Conservation (phyloP, 2,797 vertebrate species). For the Molossus molossus region DNA sequence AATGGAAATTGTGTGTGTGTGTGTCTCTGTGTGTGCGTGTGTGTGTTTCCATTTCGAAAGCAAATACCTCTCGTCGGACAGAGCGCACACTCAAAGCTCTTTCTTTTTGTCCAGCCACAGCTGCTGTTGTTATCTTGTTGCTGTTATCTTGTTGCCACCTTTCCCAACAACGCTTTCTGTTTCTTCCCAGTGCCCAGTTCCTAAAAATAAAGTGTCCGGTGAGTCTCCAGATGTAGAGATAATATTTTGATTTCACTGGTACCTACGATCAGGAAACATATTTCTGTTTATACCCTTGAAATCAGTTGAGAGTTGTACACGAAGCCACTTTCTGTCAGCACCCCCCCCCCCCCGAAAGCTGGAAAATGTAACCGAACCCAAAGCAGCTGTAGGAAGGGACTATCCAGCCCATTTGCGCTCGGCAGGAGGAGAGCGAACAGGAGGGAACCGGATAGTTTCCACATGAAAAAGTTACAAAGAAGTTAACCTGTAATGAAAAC, state of each 20-base stretch:
- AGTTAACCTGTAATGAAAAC: slow-evolving; percentile 84
- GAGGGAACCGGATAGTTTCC: slow-evolving; percentile 64
- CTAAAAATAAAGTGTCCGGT: slow-evolving; percentile 79
- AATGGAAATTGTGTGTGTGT: slow-evolving; percentile 81
- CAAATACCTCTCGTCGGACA: slow-evolving; percentile 80
- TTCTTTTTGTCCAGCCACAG: neutral
- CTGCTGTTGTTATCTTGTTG: neutral
- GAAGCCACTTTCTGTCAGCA: slow-evolving; percentile 85
- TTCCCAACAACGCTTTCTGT: slow-evolving; percentile 57
- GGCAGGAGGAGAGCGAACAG: slow-evolving; percentile 24
- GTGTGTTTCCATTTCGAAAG: slow-evolving; percentile 76
- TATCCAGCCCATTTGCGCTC: slow-evolving; percentile 69
- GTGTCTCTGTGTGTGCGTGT: no score
- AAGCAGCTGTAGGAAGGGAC: slow-evolving; percentile 74
- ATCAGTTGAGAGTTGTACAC: slow-evolving; percentile 70
- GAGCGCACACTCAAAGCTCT: slow-evolving; percentile 49
- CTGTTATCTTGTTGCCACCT: slow-evolving; percentile 38
- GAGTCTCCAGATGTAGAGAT: slow-evolving; percentile 33
- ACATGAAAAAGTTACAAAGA: slow-evolving; percentile 71
- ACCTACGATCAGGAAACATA: slow-evolving; percentile 70
- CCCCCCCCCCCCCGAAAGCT: neutral
- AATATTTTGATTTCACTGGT: slow-evolving; percentile 73
- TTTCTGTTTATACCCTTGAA: slow-evolving; percentile 69
- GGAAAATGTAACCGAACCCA: slow-evolving; percentile 78
- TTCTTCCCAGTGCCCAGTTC: slow-evolving; percentile 53